Percentiles rank a stretch among this genome's conserved stretches.
Conservation (phyloP, 2,797 vertebrate species). For the Microctenopoma stevenorrisi region DNA sequence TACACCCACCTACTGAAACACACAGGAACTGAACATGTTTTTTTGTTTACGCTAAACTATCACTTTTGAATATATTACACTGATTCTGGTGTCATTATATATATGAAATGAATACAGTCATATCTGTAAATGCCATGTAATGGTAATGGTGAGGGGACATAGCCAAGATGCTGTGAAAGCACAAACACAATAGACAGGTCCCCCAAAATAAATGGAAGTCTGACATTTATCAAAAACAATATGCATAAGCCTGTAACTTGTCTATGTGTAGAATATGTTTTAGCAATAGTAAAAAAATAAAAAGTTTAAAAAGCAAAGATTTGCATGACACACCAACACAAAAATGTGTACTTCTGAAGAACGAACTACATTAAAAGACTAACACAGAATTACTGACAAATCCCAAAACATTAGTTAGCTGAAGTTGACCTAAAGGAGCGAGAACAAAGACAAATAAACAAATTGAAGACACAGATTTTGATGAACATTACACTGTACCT, state of each 20-base stretch:
- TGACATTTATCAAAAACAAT: constrained; percentile 23
- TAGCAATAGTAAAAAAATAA: neutral
- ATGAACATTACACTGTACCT: constrained; percentile 64
- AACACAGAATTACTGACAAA: constrained; percentile 12
- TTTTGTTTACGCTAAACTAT: constrained; percentile 27
- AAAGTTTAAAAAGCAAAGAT: neutral
- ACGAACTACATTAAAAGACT: constrained; percentile 22
- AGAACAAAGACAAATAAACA: constrained; percentile 22
- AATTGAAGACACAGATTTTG: constrained; percentile 66
- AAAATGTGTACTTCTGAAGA: constrained; percentile 12
- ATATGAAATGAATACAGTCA: constrained; percentile 23
- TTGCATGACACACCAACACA: constrained; percentile 8
- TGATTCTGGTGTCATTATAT: constrained; percentile 16
- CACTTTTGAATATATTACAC: constrained; percentile 18
- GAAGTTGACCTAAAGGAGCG: constrained; percentile 10
- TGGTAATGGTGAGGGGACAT: constrained; percentile 27
- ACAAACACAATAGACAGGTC: neutral
- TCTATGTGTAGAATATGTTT: neutral
- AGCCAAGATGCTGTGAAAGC: constrained; percentile 13
- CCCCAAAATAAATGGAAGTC: constrained; percentile 24
- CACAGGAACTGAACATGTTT: neutral
- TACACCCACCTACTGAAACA: constrained; percentile 1
- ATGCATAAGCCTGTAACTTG: neutral
- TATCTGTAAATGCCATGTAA: constrained; percentile 44
- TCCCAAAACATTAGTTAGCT: constrained; percentile 7